Conservation (phyloP, 2,797 vertebrate species). For the Chaetodon trifasciatus region DNA sequence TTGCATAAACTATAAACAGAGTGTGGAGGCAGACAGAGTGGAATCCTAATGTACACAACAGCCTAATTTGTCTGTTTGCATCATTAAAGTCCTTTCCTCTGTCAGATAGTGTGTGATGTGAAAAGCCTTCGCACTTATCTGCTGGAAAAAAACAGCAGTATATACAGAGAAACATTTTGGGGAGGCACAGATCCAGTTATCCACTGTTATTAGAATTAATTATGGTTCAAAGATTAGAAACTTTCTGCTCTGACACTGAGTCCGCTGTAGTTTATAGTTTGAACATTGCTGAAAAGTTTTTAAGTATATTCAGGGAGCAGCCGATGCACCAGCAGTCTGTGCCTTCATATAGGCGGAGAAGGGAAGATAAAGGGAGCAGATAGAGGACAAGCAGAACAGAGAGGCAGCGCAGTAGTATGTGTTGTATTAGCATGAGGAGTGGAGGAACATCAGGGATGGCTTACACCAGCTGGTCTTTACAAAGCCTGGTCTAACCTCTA, state of each 20-base stretch:
- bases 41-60: constrained; percentile 48
- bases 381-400: constrained; percentile 13
- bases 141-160: constrained; percentile 18
- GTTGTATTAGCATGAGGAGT: constrained; percentile 5
- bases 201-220: constrained; percentile 70
- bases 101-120: constrained; percentile 64
- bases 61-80: constrained; percentile 70
- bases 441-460: not conserved
- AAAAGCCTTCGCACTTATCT: constrained; percentile 51
- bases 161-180: constrained; percentile 55
- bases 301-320: constrained; percentile 2
- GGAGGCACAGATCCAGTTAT: constrained; percentile 52
- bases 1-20: constrained; percentile 65
- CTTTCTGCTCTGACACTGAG: constrained; percentile 38
- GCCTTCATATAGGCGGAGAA: not conserved
- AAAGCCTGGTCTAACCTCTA: too few species aligned
- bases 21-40: constrained; percentile 39
- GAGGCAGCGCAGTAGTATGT: constrained; percentile 6
- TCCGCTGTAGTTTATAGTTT: constrained; percentile 36
- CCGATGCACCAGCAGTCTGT: not conserved
- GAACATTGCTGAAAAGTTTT: constrained; percentile 44
- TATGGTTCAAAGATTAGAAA: constrained; percentile 61
- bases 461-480: too few species aligned
- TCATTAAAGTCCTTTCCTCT: constrained; percentile 63
- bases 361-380: constrained; percentile 8